Evolutionary conservation across 2,113 vertebrate species (phyloP).

Genomic region (Brachyistius frenatus): DNA sequence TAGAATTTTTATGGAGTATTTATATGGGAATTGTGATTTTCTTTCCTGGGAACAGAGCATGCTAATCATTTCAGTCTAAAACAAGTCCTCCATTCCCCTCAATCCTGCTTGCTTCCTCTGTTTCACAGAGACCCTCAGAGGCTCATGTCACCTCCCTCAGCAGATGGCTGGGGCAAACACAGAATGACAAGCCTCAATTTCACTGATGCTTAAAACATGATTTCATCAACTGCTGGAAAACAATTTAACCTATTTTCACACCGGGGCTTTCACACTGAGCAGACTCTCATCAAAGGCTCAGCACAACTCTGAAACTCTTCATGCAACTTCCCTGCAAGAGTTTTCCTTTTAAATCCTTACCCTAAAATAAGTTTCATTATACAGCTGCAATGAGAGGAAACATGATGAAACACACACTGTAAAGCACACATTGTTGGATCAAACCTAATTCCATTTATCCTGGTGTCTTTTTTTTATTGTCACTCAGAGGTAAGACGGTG

Average conservation of each 20-base stretch:
- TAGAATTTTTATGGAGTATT: slow-evolving; percentile 48
- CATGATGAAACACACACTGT: slow-evolving; percentile 36
- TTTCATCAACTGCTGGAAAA: slow-evolving; percentile 54
- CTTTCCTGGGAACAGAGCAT: slow-evolving; percentile 46
- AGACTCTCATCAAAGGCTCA: slow-evolving; percentile 40
- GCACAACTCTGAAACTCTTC: slow-evolving; percentile 18
- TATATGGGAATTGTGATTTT: slow-evolving; percentile 43
- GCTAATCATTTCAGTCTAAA: slow-evolving; percentile 64
- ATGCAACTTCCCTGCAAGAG: slow-evolving; percentile 35
- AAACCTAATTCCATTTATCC: slow-evolving; percentile 29
- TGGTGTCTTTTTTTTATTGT: slow-evolving; percentile 22
- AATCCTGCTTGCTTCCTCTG: slow-evolving; percentile 56
- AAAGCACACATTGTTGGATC: slow-evolving; percentile 23
- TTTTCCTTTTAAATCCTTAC: not conserved
- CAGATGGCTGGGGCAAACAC: slow-evolving; percentile 73
- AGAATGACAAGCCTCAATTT: slow-evolving; percentile 64
- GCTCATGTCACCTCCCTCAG: slow-evolving; percentile 65
- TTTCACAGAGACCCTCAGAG: slow-evolving; percentile 63
- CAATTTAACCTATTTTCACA: slow-evolving; percentile 72
- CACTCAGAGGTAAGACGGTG: slow-evolving; percentile 21
- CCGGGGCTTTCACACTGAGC: slow-evolving; percentile 8
- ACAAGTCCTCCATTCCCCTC: slow-evolving; percentile 54
- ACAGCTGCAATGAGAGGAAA: slow-evolving; percentile 18
- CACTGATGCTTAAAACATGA: slow-evolving; percentile 68
- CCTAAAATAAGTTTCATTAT: slow-evolving; percentile 27